phyloP scores from a whole-genome alignment of 2,113 vertebrate genomes.

The Calidris pygmaea region DNA sequence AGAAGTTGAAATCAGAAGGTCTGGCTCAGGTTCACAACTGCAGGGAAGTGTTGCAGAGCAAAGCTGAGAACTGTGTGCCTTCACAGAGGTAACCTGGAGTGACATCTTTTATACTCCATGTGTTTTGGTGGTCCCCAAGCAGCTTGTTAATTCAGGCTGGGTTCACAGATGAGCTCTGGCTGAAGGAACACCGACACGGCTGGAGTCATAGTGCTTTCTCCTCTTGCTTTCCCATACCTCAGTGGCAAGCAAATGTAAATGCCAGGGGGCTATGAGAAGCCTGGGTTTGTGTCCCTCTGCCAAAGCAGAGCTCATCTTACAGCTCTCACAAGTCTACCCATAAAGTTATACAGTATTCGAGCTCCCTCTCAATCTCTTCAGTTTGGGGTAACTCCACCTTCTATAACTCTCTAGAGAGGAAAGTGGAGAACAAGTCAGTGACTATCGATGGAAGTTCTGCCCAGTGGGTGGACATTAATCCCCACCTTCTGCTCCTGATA shows the following conservation, averaged over 20 bases:
- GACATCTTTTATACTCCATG: not conserved
- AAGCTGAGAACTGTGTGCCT: not conserved
- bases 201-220: not conserved
- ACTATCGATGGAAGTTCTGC: not conserved
- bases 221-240: not conserved
- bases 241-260: rapidly evolving
- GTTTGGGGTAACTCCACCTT: not conserved
- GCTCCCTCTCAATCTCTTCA: not conserved
- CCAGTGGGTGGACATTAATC: not conserved
- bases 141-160: not conserved
- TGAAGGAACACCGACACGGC: not conserved
- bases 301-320: not conserved
- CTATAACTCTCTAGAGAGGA: rapidly evolving
- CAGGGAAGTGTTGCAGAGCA: not conserved
- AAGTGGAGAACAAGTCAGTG: not conserved
- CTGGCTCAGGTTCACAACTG: not conserved
- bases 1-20: not conserved
- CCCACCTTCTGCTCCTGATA: not conserved
- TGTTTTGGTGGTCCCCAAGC: not conserved
- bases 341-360: not conserved
- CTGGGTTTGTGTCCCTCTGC: not conserved
- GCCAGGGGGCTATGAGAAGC: not conserved
- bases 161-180: not conserved
- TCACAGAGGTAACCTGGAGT: not conserved
- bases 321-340: not conserved